A percentile compares a stretch with the other conserved stretches of the same genome.
Evolutionary conservation across 2,888 invertebrate species (phyloP).

Genomic region (Orthosia gothica): DNA sequence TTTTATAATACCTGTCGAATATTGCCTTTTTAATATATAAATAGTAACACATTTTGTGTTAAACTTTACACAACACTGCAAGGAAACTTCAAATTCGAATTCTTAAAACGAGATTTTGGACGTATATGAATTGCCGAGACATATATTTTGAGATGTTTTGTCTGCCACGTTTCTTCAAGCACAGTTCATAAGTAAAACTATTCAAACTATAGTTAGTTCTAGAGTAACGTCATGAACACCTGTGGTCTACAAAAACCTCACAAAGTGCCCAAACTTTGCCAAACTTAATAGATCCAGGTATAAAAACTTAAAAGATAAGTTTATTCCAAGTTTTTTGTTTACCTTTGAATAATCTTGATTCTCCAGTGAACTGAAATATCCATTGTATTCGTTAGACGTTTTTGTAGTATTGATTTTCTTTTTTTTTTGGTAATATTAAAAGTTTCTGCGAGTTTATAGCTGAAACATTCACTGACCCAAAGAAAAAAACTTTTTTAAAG

Average conservation of each 20-base stretch:
- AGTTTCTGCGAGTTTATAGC: not conserved
- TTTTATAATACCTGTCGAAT: too few species aligned
- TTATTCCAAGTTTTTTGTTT: constrained; percentile 20
- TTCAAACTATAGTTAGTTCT: constrained; percentile 21
- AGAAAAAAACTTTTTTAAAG: too few species aligned
- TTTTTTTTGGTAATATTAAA: too few species aligned
- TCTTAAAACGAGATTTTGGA: too few species aligned
- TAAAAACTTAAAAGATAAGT: constrained; percentile 38
- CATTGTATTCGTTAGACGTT: not conserved
- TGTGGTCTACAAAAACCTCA: constrained; percentile 39
- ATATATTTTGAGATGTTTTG: too few species aligned
- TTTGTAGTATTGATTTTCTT: not conserved
- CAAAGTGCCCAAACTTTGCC: constrained; percentile 29
- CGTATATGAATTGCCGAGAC: not conserved
- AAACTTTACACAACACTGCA: too few species aligned
- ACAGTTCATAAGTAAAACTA: constrained; percentile 32
- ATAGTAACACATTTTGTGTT: too few species aligned
- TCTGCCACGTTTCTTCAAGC: not conserved
- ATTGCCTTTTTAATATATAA: too few species aligned
- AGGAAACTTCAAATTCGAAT: too few species aligned
- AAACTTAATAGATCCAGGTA: constrained; percentile 25
- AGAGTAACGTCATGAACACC: constrained; percentile 39
- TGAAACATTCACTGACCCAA: too few species aligned
- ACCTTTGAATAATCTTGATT: constrained; percentile 4
- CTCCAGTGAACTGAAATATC: not conserved